Conservation (phyloP, 2,888 invertebrate species). For the Drosophila infuscata region DNA sequence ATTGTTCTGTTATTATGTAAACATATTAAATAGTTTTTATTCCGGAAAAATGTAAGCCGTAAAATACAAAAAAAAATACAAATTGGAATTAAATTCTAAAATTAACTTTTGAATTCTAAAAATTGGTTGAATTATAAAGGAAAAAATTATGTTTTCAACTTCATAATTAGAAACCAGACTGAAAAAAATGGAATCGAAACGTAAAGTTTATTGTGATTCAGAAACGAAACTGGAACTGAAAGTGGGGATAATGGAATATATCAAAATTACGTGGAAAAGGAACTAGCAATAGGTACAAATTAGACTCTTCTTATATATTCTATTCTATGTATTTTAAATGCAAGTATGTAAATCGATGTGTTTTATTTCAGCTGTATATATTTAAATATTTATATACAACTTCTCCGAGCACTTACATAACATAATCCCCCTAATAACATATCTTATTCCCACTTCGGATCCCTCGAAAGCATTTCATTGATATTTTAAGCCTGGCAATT, state of each 20-base stretch:
- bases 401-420: neutral
- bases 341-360: neutral
- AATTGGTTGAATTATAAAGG: neutral
- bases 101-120: neutral
- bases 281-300: neutral
- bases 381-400: neutral
- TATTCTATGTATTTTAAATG: neutral
- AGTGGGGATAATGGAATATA: neutral
- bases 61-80: neutral
- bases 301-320: neutral
- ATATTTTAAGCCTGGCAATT: slow-evolving; percentile 26
- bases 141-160: neutral
- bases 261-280: neutral
- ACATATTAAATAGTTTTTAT: neutral
- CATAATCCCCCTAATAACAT: neutral
- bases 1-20: neutral
- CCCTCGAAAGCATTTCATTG: slow-evolving; percentile 15
- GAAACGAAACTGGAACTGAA: neutral
- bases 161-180: no score
- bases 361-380: neutral
- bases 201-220: neutral
- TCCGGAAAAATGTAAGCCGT: neutral
- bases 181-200: no score
- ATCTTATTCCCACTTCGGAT: neutral
- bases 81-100: neutral